These are phyloP conservation scores for Podotricha telesiphe DNA, from an alignment of 2,888 invertebrate species.

Conservation along the genomic window DNA sequence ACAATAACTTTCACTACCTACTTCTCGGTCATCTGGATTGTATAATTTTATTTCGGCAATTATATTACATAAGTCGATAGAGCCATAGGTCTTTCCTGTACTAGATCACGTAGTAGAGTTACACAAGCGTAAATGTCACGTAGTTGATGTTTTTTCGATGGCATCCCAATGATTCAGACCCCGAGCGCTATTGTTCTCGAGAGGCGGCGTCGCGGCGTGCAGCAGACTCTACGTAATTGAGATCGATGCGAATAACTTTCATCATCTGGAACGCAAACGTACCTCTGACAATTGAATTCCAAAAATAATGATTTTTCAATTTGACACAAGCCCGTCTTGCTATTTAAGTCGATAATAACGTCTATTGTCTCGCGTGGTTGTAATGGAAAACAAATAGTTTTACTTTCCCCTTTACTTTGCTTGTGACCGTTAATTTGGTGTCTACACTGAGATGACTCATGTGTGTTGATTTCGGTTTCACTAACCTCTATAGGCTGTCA, in stretches of 20 bases:
- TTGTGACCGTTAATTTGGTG: constrained; percentile 73
- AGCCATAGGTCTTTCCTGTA: constrained; percentile 62
- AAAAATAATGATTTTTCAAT: constrained; percentile 62
- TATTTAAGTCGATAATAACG: constrained; percentile 20
- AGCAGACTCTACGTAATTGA: constrained; percentile 59
- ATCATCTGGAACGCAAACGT: constrained; percentile 60
- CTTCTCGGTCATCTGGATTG: constrained; percentile 55
- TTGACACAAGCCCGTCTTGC: constrained; percentile 5
- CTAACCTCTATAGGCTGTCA: constrained; percentile 53
- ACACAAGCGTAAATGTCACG: constrained; percentile 74
- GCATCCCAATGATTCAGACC: constrained; percentile 65
- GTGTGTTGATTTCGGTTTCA: constrained; percentile 78
- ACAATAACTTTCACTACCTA: constrained; percentile 70
- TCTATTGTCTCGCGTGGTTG: constrained; percentile 36
- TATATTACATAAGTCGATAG: constrained; percentile 72
- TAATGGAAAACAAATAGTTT: constrained; percentile 78
- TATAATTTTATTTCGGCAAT: constrained; percentile 76
- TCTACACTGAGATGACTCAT: constrained; percentile 76
- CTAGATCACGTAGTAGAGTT: constrained; percentile 77
- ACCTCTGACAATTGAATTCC: constrained; percentile 59
- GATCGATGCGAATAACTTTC: constrained; percentile 71
- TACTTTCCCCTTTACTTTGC: constrained; percentile 80
- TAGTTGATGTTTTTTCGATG: constrained; percentile 62
- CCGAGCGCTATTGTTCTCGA: constrained; percentile 53
- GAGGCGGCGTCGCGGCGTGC: constrained; percentile 52